Conservation (phyloP, 2,113 vertebrate species). For the Nibea albiflora region DNA sequence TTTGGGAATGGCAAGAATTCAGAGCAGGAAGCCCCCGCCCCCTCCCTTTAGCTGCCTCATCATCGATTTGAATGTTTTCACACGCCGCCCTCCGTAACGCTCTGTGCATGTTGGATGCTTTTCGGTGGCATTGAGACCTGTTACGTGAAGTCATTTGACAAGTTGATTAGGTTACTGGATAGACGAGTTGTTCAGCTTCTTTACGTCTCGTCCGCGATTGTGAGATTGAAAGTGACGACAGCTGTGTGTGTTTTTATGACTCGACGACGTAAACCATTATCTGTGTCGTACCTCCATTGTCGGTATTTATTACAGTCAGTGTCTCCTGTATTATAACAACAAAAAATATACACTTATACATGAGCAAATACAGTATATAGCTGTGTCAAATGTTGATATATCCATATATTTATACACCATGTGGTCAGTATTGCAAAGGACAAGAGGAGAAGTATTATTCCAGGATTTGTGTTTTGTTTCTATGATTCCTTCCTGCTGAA, state of each 20-base stretch:
- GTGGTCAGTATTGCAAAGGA: constrained; percentile 72
- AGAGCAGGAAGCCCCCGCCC: neutral
- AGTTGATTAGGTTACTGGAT: neutral
- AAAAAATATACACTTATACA: constrained; percentile 35
- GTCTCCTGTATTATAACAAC: constrained; percentile 46
- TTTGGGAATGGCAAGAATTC: neutral
- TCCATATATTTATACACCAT: constrained; percentile 43
- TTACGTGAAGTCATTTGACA: neutral
- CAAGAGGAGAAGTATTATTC: constrained; percentile 36
- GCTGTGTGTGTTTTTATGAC: constrained; percentile 23
- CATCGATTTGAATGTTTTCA: neutral
- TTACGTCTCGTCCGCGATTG: neutral
- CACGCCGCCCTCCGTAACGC: neutral
- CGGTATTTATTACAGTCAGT: constrained; percentile 41
- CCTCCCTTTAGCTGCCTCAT: neutral
- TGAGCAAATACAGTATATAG: constrained; percentile 35
- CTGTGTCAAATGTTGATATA: constrained; percentile 63
- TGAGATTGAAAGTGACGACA: constrained; percentile 14
- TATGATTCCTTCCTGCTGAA: constrained; percentile 42
- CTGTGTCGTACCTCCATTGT: constrained; percentile 13
- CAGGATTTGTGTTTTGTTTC: constrained; percentile 50
- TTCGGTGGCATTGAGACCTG: neutral
- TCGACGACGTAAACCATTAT: neutral
- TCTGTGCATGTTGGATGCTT: neutral
- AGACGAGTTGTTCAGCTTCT: neutral